Base-by-base conservation (phyloP, 2,113 vertebrate species). In the Pomatorhinus ruficollis region DNA sequence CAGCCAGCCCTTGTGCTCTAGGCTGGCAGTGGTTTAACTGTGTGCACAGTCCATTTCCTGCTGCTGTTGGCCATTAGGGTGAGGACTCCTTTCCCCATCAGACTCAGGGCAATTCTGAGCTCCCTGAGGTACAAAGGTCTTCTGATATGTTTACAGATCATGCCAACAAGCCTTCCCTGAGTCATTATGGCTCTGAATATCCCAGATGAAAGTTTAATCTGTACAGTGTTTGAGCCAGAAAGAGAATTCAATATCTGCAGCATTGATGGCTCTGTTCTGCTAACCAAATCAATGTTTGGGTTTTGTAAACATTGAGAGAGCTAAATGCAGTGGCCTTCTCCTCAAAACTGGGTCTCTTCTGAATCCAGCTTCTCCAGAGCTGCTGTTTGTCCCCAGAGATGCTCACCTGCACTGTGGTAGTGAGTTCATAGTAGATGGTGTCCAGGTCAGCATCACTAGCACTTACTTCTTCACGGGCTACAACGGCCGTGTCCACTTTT, bases 401-500 rank as follows among this genome's bases (percentile, higher is more conserved):
- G n/a, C 96, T 97, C 71, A 98, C 97, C 54, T 25, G 40, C 65
- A 31, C 68, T 15, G 3, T 27, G 9, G 87, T 40, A 30, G 23
- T 56, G 47, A 98, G 96, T 20, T 93, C 91, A 2, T 98, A 98
- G 47, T 27, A 97, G 23, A 98, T 35, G 39, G 1, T 71, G 65
- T 98, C 95, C 74, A 44, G 20, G 65, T 98, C 97, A 65, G n/a
- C 87, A 28, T 98, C 97, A 0, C 2, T 83, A 28, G 95, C 97
- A 0, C 45, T 93, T 35, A 97, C 35, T 12, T 64, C 49, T 3
- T 53, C 81, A 33, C 70, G 89, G 37, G 72, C 28, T 30, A 97
- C 31, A 45, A 97, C 13, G 35, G 23, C 57, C 20, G 85, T 11
- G 20, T 77, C 84, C 72, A 97, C 91, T 81, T 79, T n/a, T 37